These are phyloP conservation scores for Drosophila triauraria DNA, from an alignment of 1,140 invertebrate genomes.

Conservation along the genomic window DNA sequence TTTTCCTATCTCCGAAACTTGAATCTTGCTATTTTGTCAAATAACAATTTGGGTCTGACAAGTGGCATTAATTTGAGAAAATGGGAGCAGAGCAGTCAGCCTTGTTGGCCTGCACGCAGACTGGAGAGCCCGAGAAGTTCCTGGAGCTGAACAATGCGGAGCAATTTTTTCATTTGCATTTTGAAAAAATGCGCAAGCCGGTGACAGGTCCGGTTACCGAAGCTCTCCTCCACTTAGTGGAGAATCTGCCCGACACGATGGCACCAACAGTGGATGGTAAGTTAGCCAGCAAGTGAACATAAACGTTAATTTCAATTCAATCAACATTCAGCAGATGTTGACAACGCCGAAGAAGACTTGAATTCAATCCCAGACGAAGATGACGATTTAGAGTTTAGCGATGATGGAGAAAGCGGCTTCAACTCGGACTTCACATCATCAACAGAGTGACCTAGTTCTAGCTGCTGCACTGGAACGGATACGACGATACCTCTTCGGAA, in stretches of 20 bases:
- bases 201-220: constrained; percentile 58
- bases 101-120: constrained; percentile 59
- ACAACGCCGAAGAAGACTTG: background rate
- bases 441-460: background rate
- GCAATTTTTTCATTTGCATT: constrained; percentile 51
- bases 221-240: constrained; percentile 53
- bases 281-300: background rate
- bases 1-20: background rate
- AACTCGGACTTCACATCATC: background rate
- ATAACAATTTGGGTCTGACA: background rate
- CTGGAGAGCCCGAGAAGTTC: constrained; percentile 33
- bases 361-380: background rate
- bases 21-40: background rate
- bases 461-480: constrained; percentile 1
- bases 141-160: constrained; percentile 38
- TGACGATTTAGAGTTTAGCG: background rate
- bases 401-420: constrained; percentile 16
- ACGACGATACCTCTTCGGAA: background rate
- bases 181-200: constrained; percentile 50
- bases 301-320: background rate
- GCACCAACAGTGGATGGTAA: background rate
- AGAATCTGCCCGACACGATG: background rate
- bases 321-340: too few species aligned
- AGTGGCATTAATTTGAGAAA: constrained; percentile 4
- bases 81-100: constrained; percentile 74